These are phyloP conservation scores for Siderastrea siderea DNA, from an alignment of 92 coral and sea anemone genomes.

Conservation along the genomic window DNA sequence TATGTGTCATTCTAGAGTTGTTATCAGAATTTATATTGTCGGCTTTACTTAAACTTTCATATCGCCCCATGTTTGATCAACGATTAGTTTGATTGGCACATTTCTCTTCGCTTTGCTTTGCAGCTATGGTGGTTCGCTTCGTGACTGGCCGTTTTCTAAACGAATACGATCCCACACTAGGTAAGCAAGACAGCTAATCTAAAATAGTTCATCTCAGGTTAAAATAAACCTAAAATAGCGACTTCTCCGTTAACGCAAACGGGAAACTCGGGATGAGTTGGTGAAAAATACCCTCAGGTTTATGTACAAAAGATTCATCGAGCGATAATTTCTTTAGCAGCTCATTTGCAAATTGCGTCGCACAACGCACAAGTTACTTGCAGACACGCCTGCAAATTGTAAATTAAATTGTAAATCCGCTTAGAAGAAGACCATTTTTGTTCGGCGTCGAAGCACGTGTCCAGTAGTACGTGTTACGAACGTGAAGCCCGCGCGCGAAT, in stretches of 20 bases:
- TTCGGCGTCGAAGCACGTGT: too few species aligned
- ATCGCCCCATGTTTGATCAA: slow-evolving; percentile 45
- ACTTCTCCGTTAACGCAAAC: not conserved
- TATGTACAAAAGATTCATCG: slow-evolving; percentile 6
- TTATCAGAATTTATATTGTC: slow-evolving; percentile 15
- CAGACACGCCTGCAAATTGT: not conserved
- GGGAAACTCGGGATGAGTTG: slow-evolving; percentile 11
- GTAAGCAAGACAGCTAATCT: slow-evolving; percentile 64
- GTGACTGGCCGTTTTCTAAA: slow-evolving; percentile 97
- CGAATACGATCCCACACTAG: slow-evolving; percentile 97
- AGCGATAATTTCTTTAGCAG: slow-evolving; percentile 24
- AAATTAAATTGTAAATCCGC: not conserved
- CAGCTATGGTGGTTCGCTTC: slow-evolving; percentile 96
- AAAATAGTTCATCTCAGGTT: not conserved
- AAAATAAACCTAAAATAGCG: not conserved
- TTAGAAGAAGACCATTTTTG: too few species aligned
- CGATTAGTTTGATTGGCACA: slow-evolving; percentile 74
- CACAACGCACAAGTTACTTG: not conserved
- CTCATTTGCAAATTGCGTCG: slow-evolving; percentile 18
- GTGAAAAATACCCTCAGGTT: not conserved
- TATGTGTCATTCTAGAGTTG: slow-evolving; percentile 3
- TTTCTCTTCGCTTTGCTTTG: slow-evolving; percentile 35
- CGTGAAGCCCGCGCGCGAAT: too few species aligned
- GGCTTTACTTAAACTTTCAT: slow-evolving; percentile 30
- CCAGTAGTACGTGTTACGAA: too few species aligned